Evolutionary conservation across 1,140 invertebrate genomes (phyloP), one percentile per base, ranked within the genome.

Genomic region (Microplitis mediator): DNA sequence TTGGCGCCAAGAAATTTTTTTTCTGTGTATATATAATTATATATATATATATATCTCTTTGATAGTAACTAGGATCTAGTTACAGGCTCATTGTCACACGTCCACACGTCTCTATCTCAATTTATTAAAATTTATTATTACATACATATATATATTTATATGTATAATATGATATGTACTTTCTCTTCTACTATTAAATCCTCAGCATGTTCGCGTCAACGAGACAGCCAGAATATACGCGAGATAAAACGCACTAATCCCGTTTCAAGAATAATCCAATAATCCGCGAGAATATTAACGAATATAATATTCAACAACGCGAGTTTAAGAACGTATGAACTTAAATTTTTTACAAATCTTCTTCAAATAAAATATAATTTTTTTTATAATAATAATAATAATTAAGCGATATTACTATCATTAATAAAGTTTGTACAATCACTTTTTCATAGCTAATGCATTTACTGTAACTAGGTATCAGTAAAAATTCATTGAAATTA

Each of bases 171-270:
- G 6, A 61, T 35, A 35, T 31, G n/a, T 35, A 11, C 35, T 65
- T 50, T 51, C 14, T 51, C 36, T 65, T 50, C 36, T 14, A 51
- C 45, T 16, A 23, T 39, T n/a, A 54, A 67, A 67, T 67, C 65
- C 65, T 16, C 52, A 54, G 65, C 65, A 23, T 34, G 31, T 50
- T 35, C 50, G 34, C 50, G 50, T 67, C 65, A 34, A 34, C 34
- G 36, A 64, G 36, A n/a, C 65, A 36, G 50, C 31, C 39, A 45
- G 4, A 6, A 45, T 45, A 50, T 54, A 67, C 51, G 45, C 65
- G 65, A 52, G 65, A 67, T 67, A 67, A 67, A 67, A 54, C 51
- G 65, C 50, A 67, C 50, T 67, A 67, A 67, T 67, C 65, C 65
- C 50, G 31, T 67, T 67, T 67, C 50, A 67, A 67, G 50, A 67